Evolutionary conservation across 2,888 invertebrate genomes (phyloP).

Genomic region (Drosophila phalerata): DNA sequence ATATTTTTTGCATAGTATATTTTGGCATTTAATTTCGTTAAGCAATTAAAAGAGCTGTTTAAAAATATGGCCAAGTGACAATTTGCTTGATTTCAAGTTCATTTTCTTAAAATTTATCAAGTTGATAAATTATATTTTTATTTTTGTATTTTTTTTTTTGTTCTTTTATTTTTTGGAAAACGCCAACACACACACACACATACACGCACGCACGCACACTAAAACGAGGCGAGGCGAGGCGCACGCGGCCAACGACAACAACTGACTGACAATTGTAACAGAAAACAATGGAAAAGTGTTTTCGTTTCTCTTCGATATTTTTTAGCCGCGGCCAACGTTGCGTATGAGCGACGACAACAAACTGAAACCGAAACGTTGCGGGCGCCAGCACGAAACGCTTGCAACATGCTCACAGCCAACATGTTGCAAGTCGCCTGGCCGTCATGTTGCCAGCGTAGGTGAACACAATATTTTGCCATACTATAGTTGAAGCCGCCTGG

Average conservation of each 20-base stretch:
- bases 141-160: too few species aligned
- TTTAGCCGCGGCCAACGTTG: slow-evolving; percentile 61
- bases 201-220: slow-evolving; percentile 7
- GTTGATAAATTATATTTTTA: slow-evolving; percentile 37
- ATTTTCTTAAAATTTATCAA: slow-evolving; percentile 37
- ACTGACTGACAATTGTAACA: slow-evolving; percentile 57
- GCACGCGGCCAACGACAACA: slow-evolving; percentile 62
- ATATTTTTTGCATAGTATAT: slow-evolving; percentile 3
- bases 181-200: slow-evolving; percentile 18
- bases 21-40: slow-evolving; percentile 17
- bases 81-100: slow-evolving; percentile 21
- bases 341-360: slow-evolving; percentile 69
- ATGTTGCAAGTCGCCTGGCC: slow-evolving; percentile 34
- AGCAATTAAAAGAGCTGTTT: slow-evolving; percentile 52
- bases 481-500: slow-evolving; percentile 17
- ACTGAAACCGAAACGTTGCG: slow-evolving; percentile 40
- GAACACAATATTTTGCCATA: not conserved
- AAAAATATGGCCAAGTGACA: slow-evolving; percentile 44
- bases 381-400: slow-evolving; percentile 18
- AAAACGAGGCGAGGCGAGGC: slow-evolving; percentile 37
- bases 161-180: slow-evolving; percentile 6
- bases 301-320: slow-evolving; percentile 2
- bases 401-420: slow-evolving; percentile 44
- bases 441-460: slow-evolving; percentile 4
- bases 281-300: slow-evolving; percentile 18